Evolutionary conservation across 2,797 vertebrate species (phyloP), one percentile per base, ranked within the genome.

Genomic region (Centropyge bicolor): DNA sequence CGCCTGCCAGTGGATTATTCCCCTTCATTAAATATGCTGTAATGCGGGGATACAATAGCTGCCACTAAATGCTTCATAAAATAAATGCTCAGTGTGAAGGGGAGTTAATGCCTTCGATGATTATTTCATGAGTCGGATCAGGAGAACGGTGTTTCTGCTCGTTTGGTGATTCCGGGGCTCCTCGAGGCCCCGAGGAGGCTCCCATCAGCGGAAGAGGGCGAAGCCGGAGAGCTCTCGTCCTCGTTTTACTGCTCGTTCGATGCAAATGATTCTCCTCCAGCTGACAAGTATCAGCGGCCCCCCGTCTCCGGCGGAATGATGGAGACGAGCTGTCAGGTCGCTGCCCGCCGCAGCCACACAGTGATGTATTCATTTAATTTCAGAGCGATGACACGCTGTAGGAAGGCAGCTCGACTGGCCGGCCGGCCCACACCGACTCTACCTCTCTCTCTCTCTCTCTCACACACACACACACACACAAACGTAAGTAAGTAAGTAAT

Each of bases 91-190:
- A 8, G 81, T 65, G 70, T 88, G 83, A 84, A 91, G 91, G 82
- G 77, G 84, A 89, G 82, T 87, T 85, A 87, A 91, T 91, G 82
- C 81, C 81, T 91, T 83, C 90, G 86, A 92, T 87, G 89, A 91
- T 91, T 91, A 91, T 90, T 93, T 91, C 73, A 90, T 76, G 89
- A 92, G 83, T 92, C 73, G 72, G 85, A 88, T 87, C 86, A 78
- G 81, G 74, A 81, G 80, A 79, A 63, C 74, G 20, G 72, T 63
- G 78, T 81, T 86, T 77, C 67, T 80, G 81, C 83, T 84, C 57
- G 9, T 76, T 80, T 61, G 10, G 78, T 82, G 80, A 84, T 81
- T 89, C 76, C 55, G 3, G 72, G 73, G 67, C 83, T 86, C 27
- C 85, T 85, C 40, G 2, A 81, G 85, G 74, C 84, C 76, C 80